Conservation (phyloP, 2,113 vertebrate genomes). For the Thamnophis sirtalis region DNA sequence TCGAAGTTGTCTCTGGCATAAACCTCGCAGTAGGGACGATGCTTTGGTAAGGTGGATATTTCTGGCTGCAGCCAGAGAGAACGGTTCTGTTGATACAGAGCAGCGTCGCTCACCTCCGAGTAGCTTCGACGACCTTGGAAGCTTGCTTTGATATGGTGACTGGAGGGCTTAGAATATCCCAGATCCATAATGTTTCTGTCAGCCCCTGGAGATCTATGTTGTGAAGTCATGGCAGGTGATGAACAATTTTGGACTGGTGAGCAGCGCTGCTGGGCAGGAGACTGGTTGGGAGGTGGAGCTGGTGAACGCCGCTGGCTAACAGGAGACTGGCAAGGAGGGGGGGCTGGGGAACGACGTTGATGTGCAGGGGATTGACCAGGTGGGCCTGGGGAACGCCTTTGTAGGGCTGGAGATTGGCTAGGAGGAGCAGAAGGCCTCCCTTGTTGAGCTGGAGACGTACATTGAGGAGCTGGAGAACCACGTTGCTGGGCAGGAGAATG, state of each 20-base stretch:
- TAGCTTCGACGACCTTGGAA: conserved; percentile 95
- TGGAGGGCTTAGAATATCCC: conserved; percentile 82
- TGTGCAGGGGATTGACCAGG: conserved; percentile 77
- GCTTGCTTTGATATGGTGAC: conserved; percentile 87
- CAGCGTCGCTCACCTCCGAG: conserved; percentile 88
- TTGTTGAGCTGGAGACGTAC: conserved; percentile 72
- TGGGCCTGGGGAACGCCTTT: conserved; percentile 77
- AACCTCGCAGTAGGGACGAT: conserved; percentile 80
- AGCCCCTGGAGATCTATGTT: conserved; percentile 77
- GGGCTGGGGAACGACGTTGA: conserved; percentile 83
- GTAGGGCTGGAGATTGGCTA: conserved; percentile 79
- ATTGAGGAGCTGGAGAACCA: conserved; percentile 67
- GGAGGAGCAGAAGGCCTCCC: conserved; percentile 74
- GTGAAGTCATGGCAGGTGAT: conserved; percentile 71
- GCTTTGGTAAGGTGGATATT: conserved; percentile 89
- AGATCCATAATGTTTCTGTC: conserved; percentile 78
- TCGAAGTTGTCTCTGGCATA: conserved; percentile 86
- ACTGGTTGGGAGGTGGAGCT: conserved; percentile 63
- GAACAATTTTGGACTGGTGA: conserved; percentile 76
- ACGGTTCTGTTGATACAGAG: conserved; percentile 81
- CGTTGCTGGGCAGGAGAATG: conserved; percentile 65
- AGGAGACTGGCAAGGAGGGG: conserved; percentile 64
- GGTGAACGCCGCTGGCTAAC: conserved; percentile 66
- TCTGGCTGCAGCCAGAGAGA: conserved; percentile 84
- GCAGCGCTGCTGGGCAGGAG: conserved; percentile 81